Evolutionary conservation across 2,113 vertebrate genomes (phyloP), one percentile per base, ranked within the genome.

Genomic region (Talpa occidentalis): DNA sequence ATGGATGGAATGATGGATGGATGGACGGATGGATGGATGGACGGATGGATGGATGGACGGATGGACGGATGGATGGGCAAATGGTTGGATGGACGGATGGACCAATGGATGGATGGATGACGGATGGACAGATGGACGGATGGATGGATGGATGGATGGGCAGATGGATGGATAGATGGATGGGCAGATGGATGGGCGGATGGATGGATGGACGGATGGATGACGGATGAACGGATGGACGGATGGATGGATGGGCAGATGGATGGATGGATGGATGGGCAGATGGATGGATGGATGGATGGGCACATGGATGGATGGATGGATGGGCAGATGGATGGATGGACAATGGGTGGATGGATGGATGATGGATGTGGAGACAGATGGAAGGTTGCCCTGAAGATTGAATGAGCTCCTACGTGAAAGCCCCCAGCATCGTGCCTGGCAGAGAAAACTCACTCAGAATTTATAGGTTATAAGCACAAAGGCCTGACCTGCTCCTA

Each of bases 81-180:
- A 12, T 70, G 28, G 2, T 6, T 24, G 3, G 28, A 8, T 47
- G 64, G 12, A 9, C 35, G 28, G 35, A 0, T 54, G 10, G 40
- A 7, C 47, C 6, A 19, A 5, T 76, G 37, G 2, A 9, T 0
- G 1, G 28, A 1, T 14, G 2, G 6, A 32, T 44, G 17, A n/a
- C 67, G 35, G 6, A 14, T 47, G 32, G 2, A 1, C 35, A 12
- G 12, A 10, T 92, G 6, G 10, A 0, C 47, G 10, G 2, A 0
- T 56, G 10, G 3, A 3, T 67, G 17, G 28, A 4, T 83, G 19
- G 11, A 5, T 54, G 2, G 5, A 17, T 24, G 26, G 8, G 19
- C 47, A 5, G 9, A 7, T 92, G 37, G 22, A n/a, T 70, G 24
- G 62, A 42, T 40, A 14, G 24, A 3, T 60, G 3, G 14, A 4